phyloP scores from a whole-genome alignment of 2,888 invertebrate species.

The Noctuana brunneofusca region DNA sequence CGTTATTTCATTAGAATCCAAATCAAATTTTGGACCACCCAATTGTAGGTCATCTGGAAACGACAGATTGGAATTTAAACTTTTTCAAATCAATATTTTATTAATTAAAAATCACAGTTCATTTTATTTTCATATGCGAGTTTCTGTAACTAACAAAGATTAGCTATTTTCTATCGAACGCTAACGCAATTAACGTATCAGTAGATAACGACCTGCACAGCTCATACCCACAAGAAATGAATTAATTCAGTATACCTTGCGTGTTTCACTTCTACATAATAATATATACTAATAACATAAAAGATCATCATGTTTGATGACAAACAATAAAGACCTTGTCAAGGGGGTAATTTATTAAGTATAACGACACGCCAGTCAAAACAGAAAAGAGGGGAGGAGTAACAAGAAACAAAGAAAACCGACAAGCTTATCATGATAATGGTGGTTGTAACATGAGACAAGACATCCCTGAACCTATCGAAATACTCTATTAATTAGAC shows the following conservation, averaged over 20 bases:
- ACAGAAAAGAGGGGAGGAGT: constrained; percentile 49
- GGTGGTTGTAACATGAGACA: constrained; percentile 66
- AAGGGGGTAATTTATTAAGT: constrained; percentile 51
- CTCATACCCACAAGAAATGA: background rate
- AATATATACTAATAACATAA: background rate
- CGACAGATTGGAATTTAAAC: constrained; percentile 43
- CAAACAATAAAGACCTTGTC: constrained; percentile 54
- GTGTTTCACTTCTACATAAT: background rate
- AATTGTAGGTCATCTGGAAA: constrained; percentile 68
- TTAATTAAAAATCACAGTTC: background rate
- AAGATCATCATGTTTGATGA: constrained; percentile 55
- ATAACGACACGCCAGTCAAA: constrained; percentile 53
- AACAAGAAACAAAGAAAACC: constrained; percentile 39
- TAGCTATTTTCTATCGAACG: background rate
- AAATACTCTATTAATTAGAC: constrained; percentile 77
- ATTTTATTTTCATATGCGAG: background rate
- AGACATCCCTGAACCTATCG: constrained; percentile 59
- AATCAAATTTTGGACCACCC: constrained; percentile 55
- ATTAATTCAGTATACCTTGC: background rate
- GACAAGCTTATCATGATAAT: constrained; percentile 65
- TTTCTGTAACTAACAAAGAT: background rate
- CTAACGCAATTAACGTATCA: constrained; percentile 2
- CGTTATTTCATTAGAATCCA: constrained; percentile 60
- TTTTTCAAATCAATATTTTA: background rate
- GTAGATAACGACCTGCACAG: constrained; percentile 10